A percentile compares a stretch with the other conserved stretches of the same genome.
Conservation (phyloP, 2,797 vertebrate genomes). For the Danio tinwini region DNA sequence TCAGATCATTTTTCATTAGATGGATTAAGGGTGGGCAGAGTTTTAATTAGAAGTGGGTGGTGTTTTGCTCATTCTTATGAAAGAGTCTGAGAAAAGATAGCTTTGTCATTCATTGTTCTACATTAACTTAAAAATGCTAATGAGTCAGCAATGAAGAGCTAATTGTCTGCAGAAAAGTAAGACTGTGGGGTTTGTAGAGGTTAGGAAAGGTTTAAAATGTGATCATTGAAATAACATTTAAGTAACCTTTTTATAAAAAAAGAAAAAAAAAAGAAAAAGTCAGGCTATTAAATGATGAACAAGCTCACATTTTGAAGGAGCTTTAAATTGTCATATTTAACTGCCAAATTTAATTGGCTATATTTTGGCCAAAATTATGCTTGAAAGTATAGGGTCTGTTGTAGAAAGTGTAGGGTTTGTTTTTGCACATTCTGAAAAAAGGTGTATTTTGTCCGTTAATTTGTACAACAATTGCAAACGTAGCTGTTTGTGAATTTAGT, state of each 20-base stretch:
- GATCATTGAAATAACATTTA: conserved; percentile 12
- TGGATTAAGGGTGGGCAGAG: conserved; percentile 66
- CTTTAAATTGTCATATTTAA: neutral
- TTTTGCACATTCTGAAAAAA: too few relatives aligned
- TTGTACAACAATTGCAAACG: too few relatives aligned
- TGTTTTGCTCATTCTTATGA: conserved; percentile 77
- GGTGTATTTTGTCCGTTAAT: too few relatives aligned
- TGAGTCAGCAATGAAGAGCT: conserved; percentile 81
- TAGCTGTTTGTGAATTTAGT: too few relatives aligned
- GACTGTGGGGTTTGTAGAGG: neutral
- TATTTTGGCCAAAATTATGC: too few relatives aligned
- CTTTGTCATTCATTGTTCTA: conserved; percentile 79
- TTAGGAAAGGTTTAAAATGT: conserved; percentile 3
- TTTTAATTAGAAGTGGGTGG: conserved; percentile 67
- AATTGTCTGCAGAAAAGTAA: conserved; percentile 76
- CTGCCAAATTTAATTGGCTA: too few relatives aligned
- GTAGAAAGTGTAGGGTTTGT: too few relatives aligned
- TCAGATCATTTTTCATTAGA: conserved; percentile 67
- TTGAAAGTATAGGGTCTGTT: neutral
- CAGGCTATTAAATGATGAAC: neutral
- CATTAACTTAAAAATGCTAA: conserved; percentile 80
- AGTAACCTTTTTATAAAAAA: neutral
- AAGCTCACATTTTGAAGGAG: neutral
- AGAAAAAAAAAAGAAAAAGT: neutral
- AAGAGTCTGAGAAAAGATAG: conserved; percentile 78